Conservation (phyloP, 2,888 invertebrate genomes). For the Apodemia duryi region DNA sequence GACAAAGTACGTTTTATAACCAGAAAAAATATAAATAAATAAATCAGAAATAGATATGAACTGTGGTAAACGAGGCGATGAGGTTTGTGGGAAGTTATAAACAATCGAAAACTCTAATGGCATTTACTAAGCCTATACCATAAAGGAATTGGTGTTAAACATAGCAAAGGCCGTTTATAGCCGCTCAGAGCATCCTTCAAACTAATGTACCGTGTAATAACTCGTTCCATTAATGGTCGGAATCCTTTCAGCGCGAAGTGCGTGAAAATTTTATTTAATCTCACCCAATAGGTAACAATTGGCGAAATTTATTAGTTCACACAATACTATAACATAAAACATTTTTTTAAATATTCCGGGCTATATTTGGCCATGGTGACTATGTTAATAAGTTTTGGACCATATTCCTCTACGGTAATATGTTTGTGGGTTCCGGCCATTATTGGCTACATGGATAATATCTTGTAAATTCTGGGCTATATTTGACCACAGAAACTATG, state of each 20-base stretch:
- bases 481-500: no score
- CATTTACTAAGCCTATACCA: neutral
- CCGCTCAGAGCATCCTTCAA: conserved; percentile 1
- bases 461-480: no score
- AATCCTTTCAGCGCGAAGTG: neutral
- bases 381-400: no score
- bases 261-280: neutral
- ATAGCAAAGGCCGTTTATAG: conserved; percentile 2
- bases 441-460: no score
- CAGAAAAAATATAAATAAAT: no score
- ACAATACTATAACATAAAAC: no score
- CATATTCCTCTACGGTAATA: no score
- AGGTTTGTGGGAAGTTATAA: neutral
- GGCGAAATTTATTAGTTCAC: conserved; percentile 17
- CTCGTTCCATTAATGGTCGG: neutral
- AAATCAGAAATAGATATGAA: no score
- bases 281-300: neutral
- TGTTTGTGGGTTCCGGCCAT: no score
- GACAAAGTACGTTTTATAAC: no score
- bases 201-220: conserved; percentile 6
- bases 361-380: no score
- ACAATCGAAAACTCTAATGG: neutral
- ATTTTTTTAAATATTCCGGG: no score
- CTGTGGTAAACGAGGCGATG: neutral
- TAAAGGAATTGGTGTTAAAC: neutral